phyloP scores from a whole-genome alignment of 2,797 vertebrate species.

The Numenius phaeopus region DNA sequence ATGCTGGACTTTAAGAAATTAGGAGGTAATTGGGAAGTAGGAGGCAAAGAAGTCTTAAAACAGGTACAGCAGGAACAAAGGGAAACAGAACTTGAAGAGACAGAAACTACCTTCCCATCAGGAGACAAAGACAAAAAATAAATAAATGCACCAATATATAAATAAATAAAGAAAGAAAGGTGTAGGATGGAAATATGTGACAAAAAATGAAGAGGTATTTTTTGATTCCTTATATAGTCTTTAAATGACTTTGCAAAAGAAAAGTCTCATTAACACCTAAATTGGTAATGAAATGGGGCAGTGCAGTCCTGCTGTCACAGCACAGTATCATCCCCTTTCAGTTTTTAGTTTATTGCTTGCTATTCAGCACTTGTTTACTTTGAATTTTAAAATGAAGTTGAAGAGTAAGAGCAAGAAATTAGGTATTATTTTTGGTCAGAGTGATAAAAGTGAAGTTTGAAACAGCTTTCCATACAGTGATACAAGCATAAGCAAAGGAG shows the following conservation, averaged over 20 bases:
- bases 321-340: neutral
- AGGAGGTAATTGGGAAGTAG: neutral
- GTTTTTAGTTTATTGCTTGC: neutral
- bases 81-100: neutral
- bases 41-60: neutral
- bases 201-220: neutral
- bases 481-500: neutral
- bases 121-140: neutral
- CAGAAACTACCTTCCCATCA: neutral
- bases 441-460: neutral
- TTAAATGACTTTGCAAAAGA: neutral
- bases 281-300: neutral
- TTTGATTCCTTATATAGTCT: neutral
- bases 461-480: neutral
- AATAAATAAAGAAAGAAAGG: neutral
- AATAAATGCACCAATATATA: neutral
- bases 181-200: neutral
- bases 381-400: constrained; percentile 3
- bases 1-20: neutral
- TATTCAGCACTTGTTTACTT: neutral
- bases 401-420: neutral
- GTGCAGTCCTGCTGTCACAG: neutral
- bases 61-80: neutral
- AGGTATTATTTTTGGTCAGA: neutral
- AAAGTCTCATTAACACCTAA: neutral